These are phyloP conservation scores for Heteropelma amictum DNA, from an alignment of 2,888 invertebrate species.

Conservation along the genomic window DNA sequence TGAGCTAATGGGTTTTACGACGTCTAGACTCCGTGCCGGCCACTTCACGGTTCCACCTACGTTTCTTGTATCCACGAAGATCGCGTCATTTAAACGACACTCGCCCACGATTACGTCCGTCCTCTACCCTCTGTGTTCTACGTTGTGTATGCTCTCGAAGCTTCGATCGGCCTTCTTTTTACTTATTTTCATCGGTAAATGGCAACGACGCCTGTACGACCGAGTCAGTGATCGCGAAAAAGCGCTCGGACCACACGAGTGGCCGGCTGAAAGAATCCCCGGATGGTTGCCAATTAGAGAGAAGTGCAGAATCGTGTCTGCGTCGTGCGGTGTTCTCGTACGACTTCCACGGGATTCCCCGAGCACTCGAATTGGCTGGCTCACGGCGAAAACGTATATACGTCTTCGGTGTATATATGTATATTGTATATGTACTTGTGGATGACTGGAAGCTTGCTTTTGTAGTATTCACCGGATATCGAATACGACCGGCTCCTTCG, in stretches of 20 bases:
- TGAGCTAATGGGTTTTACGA: conserved; percentile 51
- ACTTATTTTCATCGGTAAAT: conserved; percentile 3
- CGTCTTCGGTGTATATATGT: not conserved
- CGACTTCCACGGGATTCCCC: conserved; percentile 54
- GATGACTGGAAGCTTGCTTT: conserved; percentile 2
- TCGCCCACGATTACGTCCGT: conserved; percentile 25
- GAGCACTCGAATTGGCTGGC: conserved; percentile 46
- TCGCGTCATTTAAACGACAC: conserved; percentile 43
- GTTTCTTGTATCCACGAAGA: conserved; percentile 15
- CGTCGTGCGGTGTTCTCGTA: conserved; percentile 51
- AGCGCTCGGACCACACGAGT: conserved; percentile 30
- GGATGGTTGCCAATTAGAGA: conserved; percentile 67
- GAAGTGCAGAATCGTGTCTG: conserved; percentile 66
- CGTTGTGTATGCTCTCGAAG: conserved; percentile 28
- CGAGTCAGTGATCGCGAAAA: conserved; percentile 16
- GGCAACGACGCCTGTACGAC: conserved; percentile 34
- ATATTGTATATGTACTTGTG: conserved; percentile 8
- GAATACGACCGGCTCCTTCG: conserved; percentile 47
- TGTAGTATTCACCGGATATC: conserved; percentile 41
- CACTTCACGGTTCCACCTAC: conserved; percentile 21
- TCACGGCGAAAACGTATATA: conserved; percentile 5
- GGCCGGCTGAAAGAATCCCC: conserved; percentile 53
- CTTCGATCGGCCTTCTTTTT: conserved; percentile 12
- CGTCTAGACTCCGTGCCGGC: conserved; percentile 43
- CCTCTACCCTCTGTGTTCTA: conserved; percentile 9